These are phyloP conservation scores for Ictalurus furcatus DNA, from an alignment of 2,113 vertebrate genomes.

Conservation along the genomic window DNA sequence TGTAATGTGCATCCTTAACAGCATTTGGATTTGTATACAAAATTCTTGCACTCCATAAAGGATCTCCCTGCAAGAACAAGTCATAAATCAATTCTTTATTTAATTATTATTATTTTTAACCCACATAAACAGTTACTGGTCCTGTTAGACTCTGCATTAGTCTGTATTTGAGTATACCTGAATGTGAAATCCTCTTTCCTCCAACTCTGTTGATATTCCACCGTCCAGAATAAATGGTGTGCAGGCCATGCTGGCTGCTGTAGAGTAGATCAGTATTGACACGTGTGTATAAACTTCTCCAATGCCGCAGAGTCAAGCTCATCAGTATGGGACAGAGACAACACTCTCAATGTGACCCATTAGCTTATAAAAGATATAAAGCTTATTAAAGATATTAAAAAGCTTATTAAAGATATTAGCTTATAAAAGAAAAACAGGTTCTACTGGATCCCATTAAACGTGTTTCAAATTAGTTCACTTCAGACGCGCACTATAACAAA, in stretches of 20 bases:
- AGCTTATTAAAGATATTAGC: no score
- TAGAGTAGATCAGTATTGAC: neutral
- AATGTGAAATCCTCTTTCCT: constrained; percentile 68
- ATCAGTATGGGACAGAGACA: neutral
- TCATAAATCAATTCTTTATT: neutral
- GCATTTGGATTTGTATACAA: constrained; percentile 74
- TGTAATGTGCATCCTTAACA: constrained; percentile 73
- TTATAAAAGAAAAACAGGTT: neutral
- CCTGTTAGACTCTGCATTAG: neutral
- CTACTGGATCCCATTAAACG: neutral
- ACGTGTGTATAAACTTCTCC: neutral
- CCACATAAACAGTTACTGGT: neutral
- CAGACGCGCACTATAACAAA: neutral
- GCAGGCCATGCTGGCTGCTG: constrained; percentile 6
- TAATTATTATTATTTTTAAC: neutral
- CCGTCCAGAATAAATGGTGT: constrained; percentile 72
- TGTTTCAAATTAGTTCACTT: neutral
- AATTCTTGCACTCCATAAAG: constrained; percentile 79
- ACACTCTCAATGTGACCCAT: neutral
- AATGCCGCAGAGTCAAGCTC: neutral
- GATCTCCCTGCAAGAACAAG: constrained; percentile 71
- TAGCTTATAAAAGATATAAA: neutral
- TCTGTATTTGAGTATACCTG: constrained; percentile 63
- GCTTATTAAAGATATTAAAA: no score
- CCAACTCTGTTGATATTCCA: constrained; percentile 78